Evolutionary conservation across 2,113 vertebrate genomes (phyloP), one percentile per base, ranked within the genome.

Genomic region (Neomonachus schauinslandi): DNA sequence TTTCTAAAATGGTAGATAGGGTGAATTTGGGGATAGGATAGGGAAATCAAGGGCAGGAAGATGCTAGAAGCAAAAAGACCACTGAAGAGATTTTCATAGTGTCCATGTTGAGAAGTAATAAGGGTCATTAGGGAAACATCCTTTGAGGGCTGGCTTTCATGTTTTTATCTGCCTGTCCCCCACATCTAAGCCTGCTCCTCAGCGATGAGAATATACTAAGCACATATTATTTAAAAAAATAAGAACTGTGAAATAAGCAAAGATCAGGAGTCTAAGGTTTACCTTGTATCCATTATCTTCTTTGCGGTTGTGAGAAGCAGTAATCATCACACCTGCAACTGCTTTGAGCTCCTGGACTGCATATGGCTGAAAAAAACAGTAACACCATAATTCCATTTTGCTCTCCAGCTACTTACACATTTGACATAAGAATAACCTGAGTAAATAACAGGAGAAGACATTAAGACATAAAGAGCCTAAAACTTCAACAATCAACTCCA

Each of bases 211-310:
- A 93, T 55, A 84, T 33, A 92, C 4, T 59, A 63, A 72, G 21
- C 6, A 87, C 3, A 63, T 72, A 94, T 33, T 92, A 95, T 33
- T 94, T 57, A 69, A 95, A 71, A 88, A 89, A 93, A 79, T 80
- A 71, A 77, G 33, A 95, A 51, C 19, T 82, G 39, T 8, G 61
- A 86, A 93, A 89, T 67, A 95, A 71, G 76, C 51, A 92, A 81
- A 83, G 71, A 7, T 36, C 13, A 24, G 49, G 39, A 81, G 15
- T 57, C 42, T 53, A 67, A 51, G 31, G 26, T 79, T 84, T 74
- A 99, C 99, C 99, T 99, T 99, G 98, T 99, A 99, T 2, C 99
- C 99, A 0, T 99, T 99, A 98, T 99, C 99, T 96, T 99, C 99
- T 98, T 99, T 99, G 2, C 99, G 99, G 96, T 99, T 99, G 97